phyloP scores from a whole-genome alignment of 2,888 invertebrate genomes.

The Syrphus vitripennis region DNA sequence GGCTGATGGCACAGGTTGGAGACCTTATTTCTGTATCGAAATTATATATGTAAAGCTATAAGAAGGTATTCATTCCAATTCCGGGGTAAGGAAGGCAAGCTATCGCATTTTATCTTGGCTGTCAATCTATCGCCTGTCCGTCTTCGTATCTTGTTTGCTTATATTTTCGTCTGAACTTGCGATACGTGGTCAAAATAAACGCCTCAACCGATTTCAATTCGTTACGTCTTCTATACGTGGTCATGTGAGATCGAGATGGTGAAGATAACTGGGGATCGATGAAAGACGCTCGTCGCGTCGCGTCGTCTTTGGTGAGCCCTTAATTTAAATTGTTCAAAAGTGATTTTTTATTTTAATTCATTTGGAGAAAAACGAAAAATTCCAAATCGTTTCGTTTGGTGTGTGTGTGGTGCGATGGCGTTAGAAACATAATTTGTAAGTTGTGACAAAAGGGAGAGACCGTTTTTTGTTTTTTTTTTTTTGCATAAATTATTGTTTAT shows the following conservation, averaged over 20 bases:
- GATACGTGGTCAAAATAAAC: conserved; percentile 52
- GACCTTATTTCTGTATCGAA: not conserved
- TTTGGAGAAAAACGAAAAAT: not conserved
- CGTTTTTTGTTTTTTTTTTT: not conserved
- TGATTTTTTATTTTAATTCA: conserved; percentile 17
- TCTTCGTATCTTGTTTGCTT: conserved; percentile 52
- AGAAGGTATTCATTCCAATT: not conserved
- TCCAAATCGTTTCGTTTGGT: not conserved
- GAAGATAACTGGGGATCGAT: conserved; percentile 28
- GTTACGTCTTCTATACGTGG: conserved; percentile 16
- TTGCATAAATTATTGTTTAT: not conserved
- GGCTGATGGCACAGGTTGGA: not conserved
- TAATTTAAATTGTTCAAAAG: conserved; percentile 48
- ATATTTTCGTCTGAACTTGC: conserved; percentile 12
- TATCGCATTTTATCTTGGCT: conserved; percentile 53
- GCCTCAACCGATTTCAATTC: conserved; percentile 20
- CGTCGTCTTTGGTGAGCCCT: not conserved
- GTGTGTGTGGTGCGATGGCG: not conserved
- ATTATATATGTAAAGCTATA: not conserved
- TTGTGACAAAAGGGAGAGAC: not conserved
- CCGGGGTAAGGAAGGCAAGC: not conserved
- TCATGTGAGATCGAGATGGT: conserved; percentile 31
- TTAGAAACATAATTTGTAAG: conserved; percentile 25
- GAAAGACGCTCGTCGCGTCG: not conserved
- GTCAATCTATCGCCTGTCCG: conserved; percentile 54